A percentile compares a stretch with the other conserved stretches of the same genome.
Evolutionary conservation across 2,888 invertebrate species (phyloP).

Genomic region (Blastobasis lacticolella): DNA sequence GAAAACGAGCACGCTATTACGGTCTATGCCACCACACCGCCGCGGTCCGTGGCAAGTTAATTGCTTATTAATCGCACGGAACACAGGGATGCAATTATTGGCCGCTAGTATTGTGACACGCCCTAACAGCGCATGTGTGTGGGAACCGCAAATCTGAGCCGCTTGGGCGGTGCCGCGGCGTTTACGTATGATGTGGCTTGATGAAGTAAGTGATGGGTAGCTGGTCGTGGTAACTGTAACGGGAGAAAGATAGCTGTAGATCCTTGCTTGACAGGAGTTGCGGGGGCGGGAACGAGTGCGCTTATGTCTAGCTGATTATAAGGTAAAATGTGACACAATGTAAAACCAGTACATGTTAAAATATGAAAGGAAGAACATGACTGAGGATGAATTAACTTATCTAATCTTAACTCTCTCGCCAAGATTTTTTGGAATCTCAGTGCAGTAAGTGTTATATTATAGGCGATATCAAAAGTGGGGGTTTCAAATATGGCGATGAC

Average conservation of each 20-base stretch:
- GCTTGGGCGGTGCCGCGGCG: no score
- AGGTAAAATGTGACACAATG: no score
- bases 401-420: no score
- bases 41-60: slow-evolving; percentile 37
- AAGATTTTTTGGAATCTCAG: no score
- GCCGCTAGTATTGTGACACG: slow-evolving; percentile 18
- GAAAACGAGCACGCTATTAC: neutral
- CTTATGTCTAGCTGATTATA: no score
- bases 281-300: neutral
- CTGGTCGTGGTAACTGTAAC: no score
- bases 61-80: slow-evolving; percentile 40
- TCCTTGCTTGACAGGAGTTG: neutral
- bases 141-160: slow-evolving; percentile 8
- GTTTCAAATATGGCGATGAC: no score
- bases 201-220: no score
- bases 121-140: slow-evolving; percentile 13
- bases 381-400: no score
- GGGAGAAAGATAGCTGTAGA: slow-evolving; percentile 1
- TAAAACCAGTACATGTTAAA: neutral
- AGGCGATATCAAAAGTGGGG: no score
- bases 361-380: neutral
- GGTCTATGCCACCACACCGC: slow-evolving; percentile 1
- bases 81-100: slow-evolving; percentile 39
- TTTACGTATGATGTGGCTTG: no score
- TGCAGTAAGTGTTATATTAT: no score